These are phyloP conservation scores for Sepiola atlantica DNA, from an alignment of 2,888 invertebrate genomes.

Conservation along the genomic window DNA sequence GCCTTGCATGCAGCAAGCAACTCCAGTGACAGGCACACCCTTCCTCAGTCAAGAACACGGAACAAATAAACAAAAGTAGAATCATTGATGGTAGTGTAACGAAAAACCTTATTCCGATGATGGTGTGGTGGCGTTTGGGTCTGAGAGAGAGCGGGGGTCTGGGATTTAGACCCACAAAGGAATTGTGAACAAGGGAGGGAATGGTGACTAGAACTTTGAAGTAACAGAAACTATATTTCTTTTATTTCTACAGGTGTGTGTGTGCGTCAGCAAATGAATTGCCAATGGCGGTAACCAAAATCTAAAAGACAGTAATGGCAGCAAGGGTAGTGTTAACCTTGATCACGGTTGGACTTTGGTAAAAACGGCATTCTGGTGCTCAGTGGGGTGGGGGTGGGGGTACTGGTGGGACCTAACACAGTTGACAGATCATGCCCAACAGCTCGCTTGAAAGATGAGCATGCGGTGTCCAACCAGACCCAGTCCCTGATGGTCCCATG, in stretches of 20 bases:
- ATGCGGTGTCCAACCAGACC: neutral
- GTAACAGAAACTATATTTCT: conserved; percentile 32
- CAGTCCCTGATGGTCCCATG: conserved; percentile 21
- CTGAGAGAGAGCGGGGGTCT: neutral
- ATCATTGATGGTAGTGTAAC: neutral
- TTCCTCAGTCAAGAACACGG: neutral
- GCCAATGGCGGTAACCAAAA: neutral
- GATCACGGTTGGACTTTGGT: neutral
- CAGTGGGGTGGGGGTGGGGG: neutral
- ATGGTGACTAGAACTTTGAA: neutral
- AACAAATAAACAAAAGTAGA: conserved; percentile 32
- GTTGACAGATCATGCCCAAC: neutral
- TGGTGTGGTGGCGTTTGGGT: neutral
- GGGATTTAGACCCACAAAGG: neutral
- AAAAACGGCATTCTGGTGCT: neutral
- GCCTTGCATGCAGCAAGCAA: conserved; percentile 47
- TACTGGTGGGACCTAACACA: neutral
- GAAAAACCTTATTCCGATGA: neutral
- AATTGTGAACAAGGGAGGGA: neutral
- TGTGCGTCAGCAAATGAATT: neutral
- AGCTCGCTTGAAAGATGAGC: conserved; percentile 8
- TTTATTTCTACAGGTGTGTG: conserved; percentile 18
- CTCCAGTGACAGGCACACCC: conserved; percentile 1
- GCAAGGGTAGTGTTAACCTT: neutral
- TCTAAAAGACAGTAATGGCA: neutral